phyloP scores from a whole-genome alignment of 2,113 vertebrate species.

The Theropithecus gelada region DNA sequence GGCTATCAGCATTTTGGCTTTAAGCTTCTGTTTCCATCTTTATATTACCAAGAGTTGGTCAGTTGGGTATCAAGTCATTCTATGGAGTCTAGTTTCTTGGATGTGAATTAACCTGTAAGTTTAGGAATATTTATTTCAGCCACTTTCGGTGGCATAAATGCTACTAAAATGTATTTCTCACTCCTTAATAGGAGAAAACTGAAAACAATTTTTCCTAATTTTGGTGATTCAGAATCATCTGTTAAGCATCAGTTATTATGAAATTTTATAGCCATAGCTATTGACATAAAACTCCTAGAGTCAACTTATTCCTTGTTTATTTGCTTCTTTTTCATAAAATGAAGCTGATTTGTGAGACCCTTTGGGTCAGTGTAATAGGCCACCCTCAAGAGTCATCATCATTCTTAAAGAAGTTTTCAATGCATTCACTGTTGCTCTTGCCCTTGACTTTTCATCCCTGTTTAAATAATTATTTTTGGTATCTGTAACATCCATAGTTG shows the following conservation, averaged over 20 bases:
- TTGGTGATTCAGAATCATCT: neutral
- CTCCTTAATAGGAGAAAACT: neutral
- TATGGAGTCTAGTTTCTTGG: slow-evolving; percentile 29
- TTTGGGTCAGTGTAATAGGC: neutral
- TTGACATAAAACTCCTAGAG: neutral
- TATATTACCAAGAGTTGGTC: slow-evolving; percentile 7
- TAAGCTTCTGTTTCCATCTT: slow-evolving; percentile 34
- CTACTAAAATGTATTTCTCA: slow-evolving; percentile 13
- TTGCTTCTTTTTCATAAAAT: neutral
- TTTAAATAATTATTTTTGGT: neutral
- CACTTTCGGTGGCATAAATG: neutral
- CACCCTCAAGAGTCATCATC: neutral
- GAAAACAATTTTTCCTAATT: neutral
- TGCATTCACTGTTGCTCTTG: neutral
- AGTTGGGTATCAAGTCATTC: slow-evolving; percentile 8
- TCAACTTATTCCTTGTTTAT: neutral
- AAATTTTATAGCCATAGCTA: neutral
- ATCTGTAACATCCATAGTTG: neutral
- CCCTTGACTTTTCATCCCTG: neutral
- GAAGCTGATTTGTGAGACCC: neutral
- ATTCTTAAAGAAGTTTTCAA: neutral
- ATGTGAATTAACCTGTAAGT: neutral
- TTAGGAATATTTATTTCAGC: slow-evolving; percentile 33
- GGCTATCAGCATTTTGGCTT: slow-evolving; percentile 30
- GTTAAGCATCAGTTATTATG: neutral